Base-by-base conservation (phyloP, 2,113 vertebrate genomes). In the Oncorhynchus masou region DNA sequence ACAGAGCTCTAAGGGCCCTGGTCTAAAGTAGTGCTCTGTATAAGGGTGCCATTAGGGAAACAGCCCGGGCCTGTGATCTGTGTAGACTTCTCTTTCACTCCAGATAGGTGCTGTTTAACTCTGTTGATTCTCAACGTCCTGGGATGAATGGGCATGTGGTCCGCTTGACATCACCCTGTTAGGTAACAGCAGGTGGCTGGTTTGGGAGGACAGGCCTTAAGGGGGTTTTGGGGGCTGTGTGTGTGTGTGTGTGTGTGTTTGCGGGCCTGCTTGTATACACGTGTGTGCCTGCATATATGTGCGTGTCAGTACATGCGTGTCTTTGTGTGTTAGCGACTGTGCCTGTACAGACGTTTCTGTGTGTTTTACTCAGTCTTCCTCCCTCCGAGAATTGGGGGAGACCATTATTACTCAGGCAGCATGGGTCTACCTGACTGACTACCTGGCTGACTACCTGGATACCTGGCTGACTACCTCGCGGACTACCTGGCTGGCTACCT, bases 281-380 rank as follows among this genome's bases (percentile, higher is more conserved):
- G 48, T 34, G 29, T 49, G 70, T 68, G 39, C 51, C 6, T 15
- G 65, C 68, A 59, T 68, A 31, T 74, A 51, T 76, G 67, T 74
- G 60, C 16, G n/a, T 27, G 49, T 70, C 5, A 74, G 34, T 39
- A 19, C n/a, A 12, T 59, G 27, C 34, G 45, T 2, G 34, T 54
- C 54, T 72, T 27, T 25, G 71, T 11, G 31, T 64, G 59, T 64
- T n/a, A 49, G 67, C 22, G 66, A 68, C 62, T 74, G 4, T 69
- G 45, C 25, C 9, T 51, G 49, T 8, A 8, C 7, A 39, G 49
- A 51, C 4, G 49, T 51, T 51, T 51, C 49, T 51, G 0, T 15
- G 49, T 51, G 15, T 51, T 12, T 51, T 16, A 39, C 39, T 9
- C 39, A 39, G 39, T 9, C 8, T 39, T 9, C 39, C 39, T 51